These are phyloP conservation scores for Aphelinus certus DNA, from an alignment of 1,140 invertebrate species.

Conservation along the genomic window DNA sequence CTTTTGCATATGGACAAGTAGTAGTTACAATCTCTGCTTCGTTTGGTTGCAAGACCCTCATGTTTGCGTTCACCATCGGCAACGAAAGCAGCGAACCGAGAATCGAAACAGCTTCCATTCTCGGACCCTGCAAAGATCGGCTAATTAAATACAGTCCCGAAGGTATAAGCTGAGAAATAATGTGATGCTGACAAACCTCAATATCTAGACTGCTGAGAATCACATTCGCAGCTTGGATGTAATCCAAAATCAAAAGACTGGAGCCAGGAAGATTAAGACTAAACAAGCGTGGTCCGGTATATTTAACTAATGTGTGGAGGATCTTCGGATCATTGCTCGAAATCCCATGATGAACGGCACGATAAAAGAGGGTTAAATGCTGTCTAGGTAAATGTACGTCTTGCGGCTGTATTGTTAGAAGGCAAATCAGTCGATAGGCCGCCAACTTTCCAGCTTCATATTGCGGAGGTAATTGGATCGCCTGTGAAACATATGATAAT, in stretches of 20 bases:
- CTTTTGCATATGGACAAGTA: conserved; percentile 82
- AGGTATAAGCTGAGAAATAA: conserved; percentile 17
- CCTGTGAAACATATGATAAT: conserved; percentile 57
- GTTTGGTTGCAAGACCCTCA: conserved; percentile 85
- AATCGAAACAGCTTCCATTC: conserved; percentile 91
- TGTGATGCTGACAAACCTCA: conserved; percentile 62
- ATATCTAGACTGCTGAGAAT: conserved; percentile 85
- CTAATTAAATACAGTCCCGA: conserved; percentile 3
- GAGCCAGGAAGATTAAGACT: conserved; percentile 89
- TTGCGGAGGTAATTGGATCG: conserved; percentile 69
- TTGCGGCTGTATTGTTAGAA: conserved; percentile 69
- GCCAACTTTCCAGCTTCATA: conserved; percentile 75
- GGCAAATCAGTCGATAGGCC: conserved; percentile 77
- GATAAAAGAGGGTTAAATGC: conserved; percentile 89
- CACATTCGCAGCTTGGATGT: conserved; percentile 89
- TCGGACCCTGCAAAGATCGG: conserved; percentile 73
- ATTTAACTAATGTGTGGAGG: conserved; percentile 73
- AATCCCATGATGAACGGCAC: conserved; percentile 83
- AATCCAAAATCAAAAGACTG: conserved; percentile 86
- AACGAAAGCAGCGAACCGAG: conserved; percentile 87
- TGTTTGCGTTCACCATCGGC: conserved; percentile 77
- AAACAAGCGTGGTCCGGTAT: conserved; percentile 85
- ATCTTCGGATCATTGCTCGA: conserved; percentile 63
- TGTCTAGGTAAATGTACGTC: conserved; percentile 71
- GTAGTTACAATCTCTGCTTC: conserved; percentile 75